Conservation (phyloP, 2,113 vertebrate species). For the Scalopus aquaticus region DNA sequence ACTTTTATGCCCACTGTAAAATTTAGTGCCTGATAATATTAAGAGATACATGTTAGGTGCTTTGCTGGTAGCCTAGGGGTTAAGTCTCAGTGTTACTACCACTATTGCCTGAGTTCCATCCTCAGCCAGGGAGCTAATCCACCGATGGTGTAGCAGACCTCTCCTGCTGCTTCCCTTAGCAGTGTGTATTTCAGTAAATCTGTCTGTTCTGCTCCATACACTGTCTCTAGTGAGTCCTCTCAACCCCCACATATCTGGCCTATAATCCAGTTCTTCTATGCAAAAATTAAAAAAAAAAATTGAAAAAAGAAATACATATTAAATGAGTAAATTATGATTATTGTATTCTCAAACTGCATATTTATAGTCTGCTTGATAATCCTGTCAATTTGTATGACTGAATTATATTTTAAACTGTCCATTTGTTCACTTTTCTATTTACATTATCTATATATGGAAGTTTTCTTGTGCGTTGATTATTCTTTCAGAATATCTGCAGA, state of each 20-base stretch:
- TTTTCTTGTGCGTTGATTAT: conserved; percentile 16
- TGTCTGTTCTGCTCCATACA: no score
- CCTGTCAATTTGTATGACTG: neutral
- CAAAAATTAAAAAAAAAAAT: no score
- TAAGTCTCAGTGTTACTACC: no score
- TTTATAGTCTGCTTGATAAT: neutral
- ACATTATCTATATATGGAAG: neutral
- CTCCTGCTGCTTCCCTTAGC: no score
- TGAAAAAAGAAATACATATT: neutral
- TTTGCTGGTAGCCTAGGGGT: no score
- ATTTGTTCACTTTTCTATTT: neutral
- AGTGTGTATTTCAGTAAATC: no score
- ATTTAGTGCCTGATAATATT: neutral
- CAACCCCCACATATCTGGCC: no score
- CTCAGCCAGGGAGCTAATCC: no score
- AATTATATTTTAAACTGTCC: neutral
- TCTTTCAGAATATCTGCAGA: neutral
- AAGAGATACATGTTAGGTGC: neutral
- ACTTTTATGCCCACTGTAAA: neutral
- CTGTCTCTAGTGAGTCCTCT: no score
- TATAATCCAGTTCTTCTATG: no score
- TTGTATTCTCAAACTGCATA: neutral
- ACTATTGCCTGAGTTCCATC: no score
- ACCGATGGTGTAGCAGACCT: no score
- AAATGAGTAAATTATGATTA: conserved; percentile 25